A percentile compares a stretch with the other conserved stretches of the same genome.
phyloP scores from a whole-genome alignment of 1,140 invertebrate species.

The Eupristina koningsbergeri region DNA sequence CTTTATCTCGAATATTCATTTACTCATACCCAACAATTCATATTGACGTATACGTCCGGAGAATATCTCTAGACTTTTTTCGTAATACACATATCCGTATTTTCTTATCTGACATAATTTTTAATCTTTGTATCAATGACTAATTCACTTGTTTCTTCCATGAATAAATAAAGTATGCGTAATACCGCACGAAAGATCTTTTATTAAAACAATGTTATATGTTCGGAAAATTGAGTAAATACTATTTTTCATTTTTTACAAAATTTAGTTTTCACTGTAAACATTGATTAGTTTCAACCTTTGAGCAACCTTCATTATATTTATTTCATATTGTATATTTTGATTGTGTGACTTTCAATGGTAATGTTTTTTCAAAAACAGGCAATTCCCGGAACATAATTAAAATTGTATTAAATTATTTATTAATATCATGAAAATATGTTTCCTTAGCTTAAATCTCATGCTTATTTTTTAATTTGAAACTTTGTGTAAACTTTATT shows the following conservation, averaged over 20 bases:
- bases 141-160: constrained; percentile 1
- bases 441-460: neutral
- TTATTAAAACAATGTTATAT: neutral
- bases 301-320: neutral
- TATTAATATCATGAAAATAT: neutral
- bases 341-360: neutral
- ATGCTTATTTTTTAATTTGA: neutral
- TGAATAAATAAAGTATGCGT: constrained; percentile 19
- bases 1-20: neutral
- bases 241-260: neutral
- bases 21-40: neutral
- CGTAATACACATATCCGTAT: neutral
- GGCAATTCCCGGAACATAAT: neutral
- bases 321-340: neutral
- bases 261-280: neutral
- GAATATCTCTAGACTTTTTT: neutral
- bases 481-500: neutral
- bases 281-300: neutral
- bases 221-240: neutral
- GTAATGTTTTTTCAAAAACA: neutral
- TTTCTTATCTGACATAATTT: constrained; percentile 21
- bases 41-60: neutral
- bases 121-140: constrained; percentile 35
- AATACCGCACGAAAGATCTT: neutral
- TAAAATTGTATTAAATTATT: neutral